phyloP scores from a whole-genome alignment of 2,113 vertebrate species.

The Caloenas nicobarica region DNA sequence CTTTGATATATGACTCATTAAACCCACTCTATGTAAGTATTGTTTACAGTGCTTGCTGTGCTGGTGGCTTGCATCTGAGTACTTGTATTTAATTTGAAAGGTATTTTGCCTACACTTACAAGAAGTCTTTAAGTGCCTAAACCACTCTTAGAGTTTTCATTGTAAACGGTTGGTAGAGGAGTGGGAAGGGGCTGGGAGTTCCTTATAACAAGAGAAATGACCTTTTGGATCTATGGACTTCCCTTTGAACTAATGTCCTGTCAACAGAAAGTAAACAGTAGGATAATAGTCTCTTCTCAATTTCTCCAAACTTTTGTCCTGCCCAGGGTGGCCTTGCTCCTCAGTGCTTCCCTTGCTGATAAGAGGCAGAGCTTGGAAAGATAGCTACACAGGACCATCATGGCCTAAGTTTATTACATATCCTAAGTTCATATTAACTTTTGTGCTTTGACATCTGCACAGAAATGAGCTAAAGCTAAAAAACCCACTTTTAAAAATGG shows the following conservation, averaged over 20 bases:
- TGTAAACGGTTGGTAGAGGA: neutral
- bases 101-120: slow-evolving; percentile 42
- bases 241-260: slow-evolving; percentile 4
- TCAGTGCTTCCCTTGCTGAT: neutral
- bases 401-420: neutral
- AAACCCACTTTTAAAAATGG: neutral
- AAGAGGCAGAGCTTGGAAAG: neutral
- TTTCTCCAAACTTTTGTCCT: neutral
- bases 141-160: slow-evolving; percentile 3
- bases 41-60: slow-evolving; percentile 44
- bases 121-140: slow-evolving; percentile 12
- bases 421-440: neutral
- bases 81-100: slow-evolving; percentile 22
- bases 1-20: slow-evolving; percentile 65
- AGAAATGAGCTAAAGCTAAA: neutral
- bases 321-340: neutral
- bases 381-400: neutral
- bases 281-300: neutral
- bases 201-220: neutral
- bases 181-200: neutral
- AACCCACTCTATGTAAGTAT: slow-evolving; percentile 28
- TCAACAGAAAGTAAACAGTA: neutral
- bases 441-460: neutral
- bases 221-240: slow-evolving; percentile 1
- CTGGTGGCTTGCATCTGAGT: slow-evolving; percentile 31